phyloP scores from a whole-genome alignment of 2,797 vertebrate genomes.

The Hypotaenidia okinawae region DNA sequence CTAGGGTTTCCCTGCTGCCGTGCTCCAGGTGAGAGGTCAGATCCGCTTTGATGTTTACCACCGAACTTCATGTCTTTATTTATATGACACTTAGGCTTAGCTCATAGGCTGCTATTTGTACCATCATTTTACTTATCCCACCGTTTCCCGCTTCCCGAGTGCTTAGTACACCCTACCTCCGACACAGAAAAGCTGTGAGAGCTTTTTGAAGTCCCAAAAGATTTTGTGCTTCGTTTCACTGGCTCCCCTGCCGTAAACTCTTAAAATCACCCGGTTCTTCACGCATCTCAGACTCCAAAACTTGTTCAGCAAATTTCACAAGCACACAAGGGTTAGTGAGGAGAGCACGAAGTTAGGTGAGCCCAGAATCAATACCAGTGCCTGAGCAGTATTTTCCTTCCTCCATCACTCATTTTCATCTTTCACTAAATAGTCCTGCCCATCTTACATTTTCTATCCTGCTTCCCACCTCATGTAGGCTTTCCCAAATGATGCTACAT shows the following conservation, averaged over 20 bases:
- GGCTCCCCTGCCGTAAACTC: background rate
- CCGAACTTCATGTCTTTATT: background rate
- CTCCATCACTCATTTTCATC: background rate
- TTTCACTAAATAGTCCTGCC: background rate
- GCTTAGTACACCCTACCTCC: background rate
- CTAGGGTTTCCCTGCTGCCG: background rate
- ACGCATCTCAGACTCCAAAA: background rate
- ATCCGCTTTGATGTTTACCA: background rate
- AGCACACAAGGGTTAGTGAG: background rate
- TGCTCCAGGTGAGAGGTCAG: background rate
- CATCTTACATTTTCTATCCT: background rate
- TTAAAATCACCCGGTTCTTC: background rate
- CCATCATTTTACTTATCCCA: background rate
- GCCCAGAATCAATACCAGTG: background rate
- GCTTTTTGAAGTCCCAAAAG: background rate
- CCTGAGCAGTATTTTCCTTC: background rate
- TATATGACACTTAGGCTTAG: background rate
- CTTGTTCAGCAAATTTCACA: background rate
- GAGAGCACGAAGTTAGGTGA: background rate
- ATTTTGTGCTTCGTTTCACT: background rate
- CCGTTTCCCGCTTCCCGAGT: background rate
- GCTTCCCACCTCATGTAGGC: background rate
- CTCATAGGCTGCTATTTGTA: background rate
- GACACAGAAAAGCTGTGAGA: background rate
- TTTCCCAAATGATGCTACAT: background rate